Conservation (phyloP, 2,888 invertebrate species). For the Anoplius nigerrimus region DNA sequence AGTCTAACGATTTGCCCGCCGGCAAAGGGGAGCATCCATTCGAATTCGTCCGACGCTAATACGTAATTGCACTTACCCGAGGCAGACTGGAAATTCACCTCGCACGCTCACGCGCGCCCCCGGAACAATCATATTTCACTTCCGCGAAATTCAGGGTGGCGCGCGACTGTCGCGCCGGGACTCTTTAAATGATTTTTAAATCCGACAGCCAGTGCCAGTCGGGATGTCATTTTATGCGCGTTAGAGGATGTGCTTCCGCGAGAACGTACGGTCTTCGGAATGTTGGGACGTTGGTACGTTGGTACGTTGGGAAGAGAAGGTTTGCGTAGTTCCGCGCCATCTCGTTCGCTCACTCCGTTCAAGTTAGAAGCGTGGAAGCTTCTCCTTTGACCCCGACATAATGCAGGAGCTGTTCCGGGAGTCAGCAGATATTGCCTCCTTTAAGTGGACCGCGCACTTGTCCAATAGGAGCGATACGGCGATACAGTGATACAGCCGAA, state of each 20-base stretch:
- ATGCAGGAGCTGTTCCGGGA: conserved; percentile 22
- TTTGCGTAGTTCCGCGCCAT: too few relatives aligned
- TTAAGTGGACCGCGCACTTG: conserved; percentile 12
- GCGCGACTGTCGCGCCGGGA: conserved; percentile 9
- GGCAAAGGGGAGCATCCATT: too few relatives aligned
- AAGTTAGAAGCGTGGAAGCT: too few relatives aligned
- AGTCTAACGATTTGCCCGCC: too few relatives aligned
- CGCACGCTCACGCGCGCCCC: not conserved
- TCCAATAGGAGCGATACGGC: not conserved
- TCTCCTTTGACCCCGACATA: conserved; percentile 27
- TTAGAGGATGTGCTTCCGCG: conserved; percentile 22
- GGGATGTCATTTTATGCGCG: conserved; percentile 37
- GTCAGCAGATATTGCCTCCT: conserved; percentile 1
- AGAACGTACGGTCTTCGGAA: not conserved
- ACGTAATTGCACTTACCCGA: too few relatives aligned
- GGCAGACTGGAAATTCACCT: too few relatives aligned
- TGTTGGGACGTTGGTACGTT: conserved; percentile 16
- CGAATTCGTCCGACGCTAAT: too few relatives aligned
- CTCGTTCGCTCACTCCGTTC: too few relatives aligned
- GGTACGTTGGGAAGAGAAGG: too few relatives aligned
- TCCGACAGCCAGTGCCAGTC: too few relatives aligned
- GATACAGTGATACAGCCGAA: conserved; percentile 9
- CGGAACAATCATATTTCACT: conserved; percentile 8
- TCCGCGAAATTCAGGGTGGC: not conserved
- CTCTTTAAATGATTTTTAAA: not conserved